Evolutionary conservation across 2,113 vertebrate species (phyloP).

Genomic region (Phoxinus phoxinus): DNA sequence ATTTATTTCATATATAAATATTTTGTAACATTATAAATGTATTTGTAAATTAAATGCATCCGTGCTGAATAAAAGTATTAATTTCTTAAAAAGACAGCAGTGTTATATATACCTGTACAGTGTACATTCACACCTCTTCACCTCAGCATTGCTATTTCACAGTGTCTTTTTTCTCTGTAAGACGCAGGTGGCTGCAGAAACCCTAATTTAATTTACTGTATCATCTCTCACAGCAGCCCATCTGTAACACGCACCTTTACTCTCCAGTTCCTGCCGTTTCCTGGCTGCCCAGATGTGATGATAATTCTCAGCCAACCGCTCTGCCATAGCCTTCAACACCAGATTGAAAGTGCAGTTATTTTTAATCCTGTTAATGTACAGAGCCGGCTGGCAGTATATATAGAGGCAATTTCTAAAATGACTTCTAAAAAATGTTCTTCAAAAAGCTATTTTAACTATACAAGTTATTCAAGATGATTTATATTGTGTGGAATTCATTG

Average conservation of each 20-base stretch:
- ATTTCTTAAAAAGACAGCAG: not conserved
- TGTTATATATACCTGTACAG: not conserved
- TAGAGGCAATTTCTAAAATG: not conserved
- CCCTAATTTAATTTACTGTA: constrained; percentile 24
- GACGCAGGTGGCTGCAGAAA: constrained; percentile 15
- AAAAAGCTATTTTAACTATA: not conserved
- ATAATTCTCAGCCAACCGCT: constrained; percentile 95
- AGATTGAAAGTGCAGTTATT: not conserved
- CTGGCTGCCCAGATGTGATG: constrained; percentile 93
- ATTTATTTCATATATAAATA: not conserved
- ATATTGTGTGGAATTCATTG: not conserved
- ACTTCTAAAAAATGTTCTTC: not conserved
- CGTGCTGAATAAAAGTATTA: not conserved
- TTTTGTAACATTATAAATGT: not conserved
- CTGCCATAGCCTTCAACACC: constrained; percentile 86
- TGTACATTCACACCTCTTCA: not conserved
- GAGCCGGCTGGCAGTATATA: not conserved
- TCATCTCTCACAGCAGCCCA: not conserved
- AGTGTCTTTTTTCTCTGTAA: constrained; percentile 2
- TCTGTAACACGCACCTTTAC: constrained; percentile 81
- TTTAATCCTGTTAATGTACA: constrained; percentile 1
- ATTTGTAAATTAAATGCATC: not conserved
- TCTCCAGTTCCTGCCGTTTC: constrained; percentile 88
- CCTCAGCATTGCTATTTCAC: not conserved
- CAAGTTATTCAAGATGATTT: too few species aligned